Percentiles rank a stretch among this genome's conserved stretches.
phyloP scores from a whole-genome alignment of 2,113 vertebrate genomes.

The Euleptes europaea region DNA sequence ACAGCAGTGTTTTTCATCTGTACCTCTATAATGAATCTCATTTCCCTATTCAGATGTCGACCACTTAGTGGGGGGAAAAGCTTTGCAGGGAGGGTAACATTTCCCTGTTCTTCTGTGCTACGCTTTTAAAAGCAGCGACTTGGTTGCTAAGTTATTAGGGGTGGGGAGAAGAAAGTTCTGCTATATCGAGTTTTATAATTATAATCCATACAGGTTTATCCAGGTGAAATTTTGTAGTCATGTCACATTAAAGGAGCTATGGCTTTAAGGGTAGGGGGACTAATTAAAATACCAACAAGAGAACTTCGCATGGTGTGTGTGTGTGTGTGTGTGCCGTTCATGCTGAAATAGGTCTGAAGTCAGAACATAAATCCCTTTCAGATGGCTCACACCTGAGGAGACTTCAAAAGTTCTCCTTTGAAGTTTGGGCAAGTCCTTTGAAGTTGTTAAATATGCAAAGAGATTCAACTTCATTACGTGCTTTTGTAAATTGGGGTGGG shows the following conservation, averaged over 20 bases:
- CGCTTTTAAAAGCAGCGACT: neutral
- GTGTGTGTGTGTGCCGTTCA: neutral
- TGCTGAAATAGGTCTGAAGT: neutral
- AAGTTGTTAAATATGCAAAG: slow-evolving; percentile 21
- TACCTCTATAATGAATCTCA: neutral
- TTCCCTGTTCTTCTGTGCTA: neutral
- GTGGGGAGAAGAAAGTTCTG: neutral
- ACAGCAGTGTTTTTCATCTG: neutral
- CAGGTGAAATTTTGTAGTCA: neutral
- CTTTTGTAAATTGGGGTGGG: neutral
- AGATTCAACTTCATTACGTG: slow-evolving; percentile 10
- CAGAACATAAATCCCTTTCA: neutral
- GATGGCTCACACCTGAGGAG: slow-evolving; percentile 2
- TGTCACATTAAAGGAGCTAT: neutral
- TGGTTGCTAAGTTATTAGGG: slow-evolving; percentile 10
- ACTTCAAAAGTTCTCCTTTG: slow-evolving; percentile 16
- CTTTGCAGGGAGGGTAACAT: neutral
- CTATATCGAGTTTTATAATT: slow-evolving; percentile 1
- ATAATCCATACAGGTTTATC: slow-evolving; percentile 6
- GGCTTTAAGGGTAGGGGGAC: neutral
- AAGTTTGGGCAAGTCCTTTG: slow-evolving; percentile 10
- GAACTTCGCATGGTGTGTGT: neutral
- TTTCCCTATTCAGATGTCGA: neutral
- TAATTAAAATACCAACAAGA: neutral
- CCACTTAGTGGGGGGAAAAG: neutral